These are phyloP conservation scores for Cyrtodaria siliqua DNA, from an alignment of 2,888 invertebrate genomes.

Conservation along the genomic window DNA sequence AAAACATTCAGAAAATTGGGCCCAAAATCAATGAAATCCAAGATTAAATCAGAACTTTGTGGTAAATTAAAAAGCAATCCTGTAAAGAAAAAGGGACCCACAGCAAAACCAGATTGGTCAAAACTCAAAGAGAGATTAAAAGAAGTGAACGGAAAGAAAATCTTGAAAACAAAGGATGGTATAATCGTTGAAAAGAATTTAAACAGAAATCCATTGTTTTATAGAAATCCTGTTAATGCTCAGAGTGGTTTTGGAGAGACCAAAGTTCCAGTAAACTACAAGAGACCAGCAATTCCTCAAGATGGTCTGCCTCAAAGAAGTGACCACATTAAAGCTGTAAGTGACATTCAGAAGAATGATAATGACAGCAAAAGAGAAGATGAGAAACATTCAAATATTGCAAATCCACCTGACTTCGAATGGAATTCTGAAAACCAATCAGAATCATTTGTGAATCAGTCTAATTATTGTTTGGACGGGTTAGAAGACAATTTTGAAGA, in stretches of 20 bases:
- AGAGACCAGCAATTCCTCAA: too few species aligned
- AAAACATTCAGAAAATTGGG: constrained; percentile 40
- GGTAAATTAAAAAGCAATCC: too few species aligned
- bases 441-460: too few species aligned
- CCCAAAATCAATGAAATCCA: not conserved
- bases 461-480: too few species aligned
- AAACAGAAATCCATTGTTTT: constrained; percentile 1
- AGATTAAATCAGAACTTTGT: not conserved
- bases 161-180: constrained; percentile 19
- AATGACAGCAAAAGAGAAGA: constrained; percentile 20
- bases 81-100: too few species aligned
- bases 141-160: constrained; percentile 30
- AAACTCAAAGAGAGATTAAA: constrained; percentile 42
- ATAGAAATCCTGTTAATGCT: constrained; percentile 3
- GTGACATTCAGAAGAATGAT: too few species aligned
- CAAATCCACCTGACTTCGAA: too few species aligned
- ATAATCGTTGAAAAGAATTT: constrained; percentile 13
- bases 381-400: constrained; percentile 4
- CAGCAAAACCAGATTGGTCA: constrained; percentile 37
- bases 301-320: too few species aligned
- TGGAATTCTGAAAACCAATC: too few species aligned
- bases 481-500: not conserved
- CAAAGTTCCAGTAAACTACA: too few species aligned
- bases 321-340: too few species aligned
- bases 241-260: too few species aligned